Evolutionary conservation across 2,113 vertebrate genomes (phyloP).

Genomic region (Jaculus jaculus): DNA sequence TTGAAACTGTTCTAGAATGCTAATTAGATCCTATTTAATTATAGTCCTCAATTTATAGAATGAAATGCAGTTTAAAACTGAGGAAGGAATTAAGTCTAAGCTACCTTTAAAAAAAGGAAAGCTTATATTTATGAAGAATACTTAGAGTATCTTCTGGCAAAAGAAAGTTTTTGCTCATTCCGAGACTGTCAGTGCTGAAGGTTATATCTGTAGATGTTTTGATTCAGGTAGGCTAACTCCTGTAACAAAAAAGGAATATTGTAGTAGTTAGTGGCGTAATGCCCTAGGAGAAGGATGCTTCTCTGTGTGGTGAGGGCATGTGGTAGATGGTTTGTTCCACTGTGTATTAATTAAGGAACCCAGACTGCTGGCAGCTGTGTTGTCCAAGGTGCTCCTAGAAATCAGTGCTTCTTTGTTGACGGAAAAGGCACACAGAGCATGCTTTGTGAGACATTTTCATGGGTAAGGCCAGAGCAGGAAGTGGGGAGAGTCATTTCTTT

Average conservation of each 20-base stretch:
- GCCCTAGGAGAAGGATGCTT: neutral
- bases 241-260: neutral
- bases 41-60: neutral
- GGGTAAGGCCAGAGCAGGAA: neutral
- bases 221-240: neutral
- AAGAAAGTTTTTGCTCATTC: neutral
- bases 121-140: constrained; percentile 7
- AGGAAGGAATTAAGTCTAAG: neutral
- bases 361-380: neutral
- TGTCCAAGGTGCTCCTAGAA: constrained; percentile 18
- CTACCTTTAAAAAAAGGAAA: neutral
- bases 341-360: constrained; percentile 27
- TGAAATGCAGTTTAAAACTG: constrained; percentile 13
- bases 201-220: neutral
- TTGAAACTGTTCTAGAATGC: neutral
- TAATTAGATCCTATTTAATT: constrained; percentile 12
- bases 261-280: neutral
- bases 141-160: neutral
- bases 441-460: neutral
- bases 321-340: neutral
- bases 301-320: neutral
- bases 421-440: neutral
- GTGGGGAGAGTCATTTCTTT: constrained; percentile 38
- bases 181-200: neutral
- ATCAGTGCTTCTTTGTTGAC: neutral